phyloP scores from a whole-genome alignment of 2,888 invertebrate species.

The Exocentrus adspersus region DNA sequence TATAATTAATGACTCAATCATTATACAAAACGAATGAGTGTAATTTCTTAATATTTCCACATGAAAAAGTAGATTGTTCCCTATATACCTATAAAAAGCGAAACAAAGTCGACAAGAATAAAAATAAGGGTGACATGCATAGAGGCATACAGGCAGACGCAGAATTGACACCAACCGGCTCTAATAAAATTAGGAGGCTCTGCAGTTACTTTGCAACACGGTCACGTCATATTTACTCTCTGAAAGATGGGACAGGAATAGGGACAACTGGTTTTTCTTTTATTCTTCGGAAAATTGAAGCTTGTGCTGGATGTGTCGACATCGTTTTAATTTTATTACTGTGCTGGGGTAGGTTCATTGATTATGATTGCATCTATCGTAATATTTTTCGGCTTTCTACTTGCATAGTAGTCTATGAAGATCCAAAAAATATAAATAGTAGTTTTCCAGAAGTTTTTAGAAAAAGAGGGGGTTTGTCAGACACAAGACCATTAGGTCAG shows the following conservation, averaged over 20 bases:
- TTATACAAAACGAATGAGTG: no score
- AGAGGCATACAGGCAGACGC: conserved; percentile 9
- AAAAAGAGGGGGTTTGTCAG: no score
- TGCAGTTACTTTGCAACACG: conserved; percentile 33
- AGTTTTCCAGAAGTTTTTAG: no score
- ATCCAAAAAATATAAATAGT: no score
- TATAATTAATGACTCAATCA: no score
- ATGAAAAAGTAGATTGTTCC: background rate
- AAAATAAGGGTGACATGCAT: conserved; percentile 6
- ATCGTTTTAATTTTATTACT: background rate
- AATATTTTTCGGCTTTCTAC: no score
- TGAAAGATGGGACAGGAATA: conserved; percentile 19
- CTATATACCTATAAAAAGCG: background rate
- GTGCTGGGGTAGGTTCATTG: no score
- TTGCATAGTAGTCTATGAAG: no score
- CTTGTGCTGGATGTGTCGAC: background rate
- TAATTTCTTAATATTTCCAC: background rate
- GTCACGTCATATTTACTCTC: conserved; percentile 41
- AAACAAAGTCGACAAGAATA: background rate
- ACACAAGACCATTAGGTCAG: no score
- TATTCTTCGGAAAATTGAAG: conserved; percentile 1
- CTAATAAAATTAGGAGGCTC: conserved; percentile 35
- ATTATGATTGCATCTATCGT: background rate
- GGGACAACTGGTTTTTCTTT: conserved; percentile 4
- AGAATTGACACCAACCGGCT: conserved; percentile 41